Percentiles rank a stretch among this genome's conserved stretches.
These are phyloP conservation scores for Nesospiza acunhae DNA, from an alignment of 2,113 vertebrate genomes.

Conservation along the genomic window DNA sequence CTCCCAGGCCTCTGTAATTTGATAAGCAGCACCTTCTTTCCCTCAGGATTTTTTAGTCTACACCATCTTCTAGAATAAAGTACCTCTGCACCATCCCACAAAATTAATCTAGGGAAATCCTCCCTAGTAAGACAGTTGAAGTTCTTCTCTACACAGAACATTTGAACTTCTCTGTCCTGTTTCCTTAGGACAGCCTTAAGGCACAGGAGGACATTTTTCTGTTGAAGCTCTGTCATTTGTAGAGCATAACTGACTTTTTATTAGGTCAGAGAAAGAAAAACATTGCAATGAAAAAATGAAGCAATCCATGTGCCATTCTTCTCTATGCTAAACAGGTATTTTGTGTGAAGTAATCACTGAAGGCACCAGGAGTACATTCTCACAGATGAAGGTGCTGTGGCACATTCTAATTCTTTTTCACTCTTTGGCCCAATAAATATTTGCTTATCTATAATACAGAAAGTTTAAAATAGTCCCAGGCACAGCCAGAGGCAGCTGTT, in stretches of 20 bases:
- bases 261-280: not conserved
- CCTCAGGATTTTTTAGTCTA: not conserved
- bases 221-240: not conserved
- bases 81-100: not conserved
- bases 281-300: not conserved
- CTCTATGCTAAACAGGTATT: not conserved
- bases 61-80: not conserved
- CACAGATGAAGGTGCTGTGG: not conserved
- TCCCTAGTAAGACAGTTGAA: not conserved
- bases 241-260: not conserved
- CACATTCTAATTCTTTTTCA: not conserved
- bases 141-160: not conserved
- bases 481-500: not conserved
- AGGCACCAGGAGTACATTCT: not conserved
- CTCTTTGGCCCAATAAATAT: not conserved
- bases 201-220: not conserved
- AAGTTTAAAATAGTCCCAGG: not conserved
- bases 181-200: rapidly evolving
- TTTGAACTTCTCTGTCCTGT: not conserved
- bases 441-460: not conserved
- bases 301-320: not conserved
- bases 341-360: not conserved
- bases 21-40: not conserved
- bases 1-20: not conserved
- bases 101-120: not conserved